These are phyloP conservation scores for Trichonephila clavata DNA, from an alignment of 1,140 invertebrate species.

Conservation along the genomic window DNA sequence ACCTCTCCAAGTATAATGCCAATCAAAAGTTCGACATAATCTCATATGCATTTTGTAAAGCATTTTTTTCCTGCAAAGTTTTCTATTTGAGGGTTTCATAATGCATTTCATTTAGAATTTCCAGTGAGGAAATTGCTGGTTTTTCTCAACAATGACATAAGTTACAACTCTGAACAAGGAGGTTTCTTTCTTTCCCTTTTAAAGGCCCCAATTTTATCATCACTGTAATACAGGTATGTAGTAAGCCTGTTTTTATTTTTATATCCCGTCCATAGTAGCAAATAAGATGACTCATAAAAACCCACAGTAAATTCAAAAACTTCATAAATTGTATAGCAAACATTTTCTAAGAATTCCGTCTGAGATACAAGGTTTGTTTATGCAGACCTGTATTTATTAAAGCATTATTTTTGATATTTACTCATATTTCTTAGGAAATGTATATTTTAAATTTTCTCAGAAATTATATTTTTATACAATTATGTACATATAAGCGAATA, in stretches of 20 bases:
- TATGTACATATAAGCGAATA: no score
- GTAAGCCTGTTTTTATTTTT: background rate
- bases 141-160: background rate
- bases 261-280: background rate
- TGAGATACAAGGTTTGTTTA: background rate
- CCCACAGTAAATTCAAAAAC: background rate
- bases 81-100: background rate
- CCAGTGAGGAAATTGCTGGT: background rate
- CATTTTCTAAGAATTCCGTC: background rate
- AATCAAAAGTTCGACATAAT: constrained; percentile 61
- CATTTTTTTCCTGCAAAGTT: background rate
- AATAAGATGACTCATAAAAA: background rate
- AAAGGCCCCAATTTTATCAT: background rate
- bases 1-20: constrained; percentile 59
- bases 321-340: background rate
- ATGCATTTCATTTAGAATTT: background rate
- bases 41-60: constrained; percentile 35
- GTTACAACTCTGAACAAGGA: background rate
- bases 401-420: background rate
- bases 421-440: no score
- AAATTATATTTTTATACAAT: no score
- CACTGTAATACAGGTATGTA: background rate
- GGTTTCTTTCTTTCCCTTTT: no score
- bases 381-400: background rate
- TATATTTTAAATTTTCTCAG: no score